These are phyloP conservation scores for Myotis brandtii DNA, from an alignment of 2,113 vertebrate species.

Conservation along the genomic window DNA sequence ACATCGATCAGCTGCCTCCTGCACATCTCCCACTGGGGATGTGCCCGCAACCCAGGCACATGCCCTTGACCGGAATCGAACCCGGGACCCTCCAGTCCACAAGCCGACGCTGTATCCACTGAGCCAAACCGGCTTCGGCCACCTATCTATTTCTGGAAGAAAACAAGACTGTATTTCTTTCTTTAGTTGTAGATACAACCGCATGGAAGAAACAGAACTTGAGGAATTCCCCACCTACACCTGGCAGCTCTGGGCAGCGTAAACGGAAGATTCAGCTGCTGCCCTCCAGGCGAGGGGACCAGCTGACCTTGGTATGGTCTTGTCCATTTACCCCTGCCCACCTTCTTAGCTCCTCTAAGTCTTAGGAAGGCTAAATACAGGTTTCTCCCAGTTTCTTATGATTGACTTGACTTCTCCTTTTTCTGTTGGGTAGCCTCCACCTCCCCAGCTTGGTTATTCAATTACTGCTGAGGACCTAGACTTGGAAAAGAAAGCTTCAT, in stretches of 20 bases:
- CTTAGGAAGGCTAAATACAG: not conserved
- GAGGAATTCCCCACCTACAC: not conserved
- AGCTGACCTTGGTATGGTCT: constrained; percentile 90
- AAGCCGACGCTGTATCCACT: too few relatives aligned
- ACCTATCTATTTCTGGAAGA: not conserved
- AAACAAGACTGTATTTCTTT: not conserved
- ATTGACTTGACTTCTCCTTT: not conserved
- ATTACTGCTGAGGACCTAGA: constrained; percentile 94
- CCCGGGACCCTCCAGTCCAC: too few relatives aligned
- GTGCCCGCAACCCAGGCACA: too few relatives aligned
- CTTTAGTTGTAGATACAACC: constrained; percentile 72
- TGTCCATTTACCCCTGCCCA: not conserved
- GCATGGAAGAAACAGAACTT: constrained; percentile 71
- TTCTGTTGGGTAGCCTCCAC: constrained; percentile 89
- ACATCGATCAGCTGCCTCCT: too few relatives aligned
- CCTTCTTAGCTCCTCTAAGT: constrained; percentile 67
- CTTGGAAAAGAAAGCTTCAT: constrained; percentile 90
- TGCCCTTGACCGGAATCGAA: too few relatives aligned
- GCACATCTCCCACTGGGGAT: too few relatives aligned
- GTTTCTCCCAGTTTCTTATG: not conserved
- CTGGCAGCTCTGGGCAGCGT: constrained; percentile 87
- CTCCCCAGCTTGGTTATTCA: constrained; percentile 92
- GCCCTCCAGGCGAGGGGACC: constrained; percentile 87
- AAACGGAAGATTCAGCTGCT: constrained; percentile 93
- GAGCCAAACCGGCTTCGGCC: too few relatives aligned